phyloP scores from a whole-genome alignment of 2,888 invertebrate genomes.

The Dasysyrphus albostriatus region DNA sequence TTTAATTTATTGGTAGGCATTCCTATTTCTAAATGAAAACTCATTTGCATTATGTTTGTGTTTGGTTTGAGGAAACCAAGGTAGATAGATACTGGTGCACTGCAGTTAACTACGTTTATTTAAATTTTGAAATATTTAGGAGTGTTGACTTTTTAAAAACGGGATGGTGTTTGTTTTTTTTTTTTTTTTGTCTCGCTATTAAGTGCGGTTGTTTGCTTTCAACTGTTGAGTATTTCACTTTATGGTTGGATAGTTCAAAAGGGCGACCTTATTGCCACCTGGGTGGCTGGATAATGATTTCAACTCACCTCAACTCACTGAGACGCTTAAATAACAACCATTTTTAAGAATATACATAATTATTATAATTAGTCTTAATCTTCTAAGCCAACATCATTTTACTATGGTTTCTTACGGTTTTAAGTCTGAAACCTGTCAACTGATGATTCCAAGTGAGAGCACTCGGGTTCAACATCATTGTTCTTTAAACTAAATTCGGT shows the following conservation, averaged over 20 bases:
- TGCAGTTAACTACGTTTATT: conserved; percentile 34
- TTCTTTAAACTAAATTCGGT: neutral
- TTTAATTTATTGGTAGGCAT: conserved; percentile 62
- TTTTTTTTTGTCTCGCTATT: conserved; percentile 3
- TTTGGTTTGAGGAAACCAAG: conserved; percentile 6
- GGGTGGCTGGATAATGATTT: conserved; percentile 28
- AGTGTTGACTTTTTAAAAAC: conserved; percentile 55
- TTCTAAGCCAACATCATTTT: neutral
- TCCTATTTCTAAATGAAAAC: conserved; percentile 50
- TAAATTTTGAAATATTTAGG: conserved; percentile 47
- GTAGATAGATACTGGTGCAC: conserved; percentile 1
- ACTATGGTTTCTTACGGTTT: neutral
- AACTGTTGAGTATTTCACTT: conserved; percentile 50
- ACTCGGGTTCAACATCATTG: neutral
- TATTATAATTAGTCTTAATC: neutral
- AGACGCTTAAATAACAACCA: neutral
- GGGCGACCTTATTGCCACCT: conserved; percentile 51
- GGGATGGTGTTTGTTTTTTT: conserved; percentile 58
- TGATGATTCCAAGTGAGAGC: neutral
- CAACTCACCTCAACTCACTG: neutral
- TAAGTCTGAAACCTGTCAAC: neutral
- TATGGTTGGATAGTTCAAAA: conserved; percentile 39
- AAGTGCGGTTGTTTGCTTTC: conserved; percentile 19
- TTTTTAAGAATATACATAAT: neutral
- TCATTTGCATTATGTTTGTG: conserved; percentile 56